Evolutionary conservation across 2,113 vertebrate species (phyloP), one percentile per base, ranked within the genome.

Genomic region (Sinocyclocheilus anshuiensis): DNA sequence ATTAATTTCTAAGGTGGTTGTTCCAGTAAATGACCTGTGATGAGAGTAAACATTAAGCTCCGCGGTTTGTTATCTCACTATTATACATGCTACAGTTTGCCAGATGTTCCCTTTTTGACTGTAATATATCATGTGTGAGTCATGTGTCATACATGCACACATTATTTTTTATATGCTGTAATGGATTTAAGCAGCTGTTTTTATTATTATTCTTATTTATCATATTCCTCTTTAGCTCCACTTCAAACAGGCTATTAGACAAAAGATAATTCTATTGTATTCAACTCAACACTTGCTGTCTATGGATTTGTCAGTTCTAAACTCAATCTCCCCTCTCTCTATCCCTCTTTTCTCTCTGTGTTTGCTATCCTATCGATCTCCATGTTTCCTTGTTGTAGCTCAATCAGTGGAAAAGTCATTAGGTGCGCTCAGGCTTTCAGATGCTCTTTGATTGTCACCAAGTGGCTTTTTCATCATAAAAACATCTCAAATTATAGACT

Each of bases 361-460:
- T 74, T 59, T 42, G 65, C 81, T 57, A 26, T 75, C n/a, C 39
- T 77, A 74, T 86, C 42, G 71, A 81, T 82, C 79, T 65, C 57
- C 11, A 45, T 63, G 33, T 42, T 65, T 18, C 69, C 18, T 82
- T 65, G 69, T 72, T 75, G 39, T 61, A 26, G 48, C 26, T 71
- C 59, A 61, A 74, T 82, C 81, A 74, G 65, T 57, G 20, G 81
- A 84, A 83, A 24, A 84, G 48, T 53, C 81, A 84, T 84, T 84
- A 81, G 84, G 77, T 80, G 71, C 8, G 53, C 53, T 80, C 50
- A 74, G 69, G 67, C 77, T 74, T 59, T 87, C 67, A 87, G 63
- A 45, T 84, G 83, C 63, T 74, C 76, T 84, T 74, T 74, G 83
- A 84, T 84, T 84, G 77, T 87, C 75, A 74, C 82, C 76, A 84